Evolutionary conservation across 2,797 vertebrate species (phyloP).

Genomic region (Molossus molossus): DNA sequence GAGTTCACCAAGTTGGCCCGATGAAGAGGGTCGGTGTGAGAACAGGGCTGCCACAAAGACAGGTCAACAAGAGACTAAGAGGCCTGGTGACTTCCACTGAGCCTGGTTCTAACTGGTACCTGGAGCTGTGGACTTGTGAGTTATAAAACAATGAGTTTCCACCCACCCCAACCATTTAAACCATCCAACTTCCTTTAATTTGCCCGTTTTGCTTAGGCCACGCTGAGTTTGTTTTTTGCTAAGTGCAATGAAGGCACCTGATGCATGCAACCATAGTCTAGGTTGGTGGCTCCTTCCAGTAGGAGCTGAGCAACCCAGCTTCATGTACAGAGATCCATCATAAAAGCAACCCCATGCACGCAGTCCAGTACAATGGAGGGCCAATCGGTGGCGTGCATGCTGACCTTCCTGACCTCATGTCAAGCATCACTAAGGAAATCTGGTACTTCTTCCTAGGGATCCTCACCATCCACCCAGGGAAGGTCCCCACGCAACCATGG

Average conservation of each 20-base stretch:
- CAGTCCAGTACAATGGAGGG: background rate
- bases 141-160: background rate
- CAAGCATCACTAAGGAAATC: background rate
- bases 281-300: background rate
- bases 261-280: background rate
- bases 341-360: background rate
- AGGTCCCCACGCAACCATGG: no score
- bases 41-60: background rate
- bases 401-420: background rate
- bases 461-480: no score
- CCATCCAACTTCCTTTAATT: constrained; percentile 16
- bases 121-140: background rate
- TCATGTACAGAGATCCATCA: background rate
- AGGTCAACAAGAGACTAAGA: background rate
- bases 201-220: background rate
- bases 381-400: background rate
- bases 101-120: background rate
- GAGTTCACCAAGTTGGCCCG: background rate
- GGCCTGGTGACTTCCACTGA: background rate
- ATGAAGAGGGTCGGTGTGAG: background rate
- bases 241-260: background rate
- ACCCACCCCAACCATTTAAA: background rate
- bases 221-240: constrained; percentile 7
- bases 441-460: background rate
- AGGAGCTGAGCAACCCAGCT: background rate